Percentiles rank a stretch among this genome's conserved stretches.
Evolutionary conservation across 1,140 invertebrate species (phyloP).

Genomic region (Drosophila auraria): DNA sequence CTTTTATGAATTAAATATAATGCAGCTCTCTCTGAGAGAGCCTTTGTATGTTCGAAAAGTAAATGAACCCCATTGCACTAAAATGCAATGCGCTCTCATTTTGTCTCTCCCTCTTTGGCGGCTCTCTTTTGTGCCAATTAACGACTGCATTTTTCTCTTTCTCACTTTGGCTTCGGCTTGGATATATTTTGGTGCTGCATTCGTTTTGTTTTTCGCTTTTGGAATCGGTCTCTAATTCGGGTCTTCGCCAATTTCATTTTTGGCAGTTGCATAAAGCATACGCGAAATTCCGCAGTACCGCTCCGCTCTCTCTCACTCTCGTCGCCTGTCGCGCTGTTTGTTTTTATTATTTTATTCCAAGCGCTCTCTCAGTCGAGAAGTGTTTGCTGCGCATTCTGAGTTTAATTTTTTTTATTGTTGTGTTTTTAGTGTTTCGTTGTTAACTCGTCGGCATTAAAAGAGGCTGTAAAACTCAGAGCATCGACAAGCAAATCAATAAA

Average conservation of each 20-base stretch:
- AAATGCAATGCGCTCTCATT: constrained; percentile 9
- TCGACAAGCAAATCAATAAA: constrained; percentile 40
- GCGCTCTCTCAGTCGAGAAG: constrained; percentile 19
- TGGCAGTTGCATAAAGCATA: constrained; percentile 76
- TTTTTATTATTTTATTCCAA: constrained; percentile 21
- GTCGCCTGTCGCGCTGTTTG: constrained; percentile 18
- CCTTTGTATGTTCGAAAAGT: constrained; percentile 47
- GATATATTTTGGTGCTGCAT: constrained; percentile 80
- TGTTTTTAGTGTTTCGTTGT: constrained; percentile 46
- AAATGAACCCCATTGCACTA: constrained; percentile 65
- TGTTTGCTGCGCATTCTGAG: constrained; percentile 21
- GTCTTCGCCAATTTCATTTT: constrained; percentile 56
- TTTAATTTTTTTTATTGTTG: constrained; percentile 22
- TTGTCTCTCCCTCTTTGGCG: constrained; percentile 9
- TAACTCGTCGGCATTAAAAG: constrained; percentile 35
- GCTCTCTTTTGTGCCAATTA: constrained; percentile 58
- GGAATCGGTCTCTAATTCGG: constrained; percentile 39
- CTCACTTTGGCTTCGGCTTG: constrained; percentile 49
- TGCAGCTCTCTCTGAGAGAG: constrained; percentile 34
- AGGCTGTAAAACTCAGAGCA: constrained; percentile 6
- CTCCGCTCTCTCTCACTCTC: constrained; percentile 10
- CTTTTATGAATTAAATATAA: constrained; percentile 73
- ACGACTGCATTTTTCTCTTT: constrained; percentile 42
- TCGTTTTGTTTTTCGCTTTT: constrained; percentile 63
- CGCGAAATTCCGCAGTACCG: constrained; percentile 56